phyloP scores from a whole-genome alignment of 1,140 invertebrate species.

The Monomorium pharaonis region DNA sequence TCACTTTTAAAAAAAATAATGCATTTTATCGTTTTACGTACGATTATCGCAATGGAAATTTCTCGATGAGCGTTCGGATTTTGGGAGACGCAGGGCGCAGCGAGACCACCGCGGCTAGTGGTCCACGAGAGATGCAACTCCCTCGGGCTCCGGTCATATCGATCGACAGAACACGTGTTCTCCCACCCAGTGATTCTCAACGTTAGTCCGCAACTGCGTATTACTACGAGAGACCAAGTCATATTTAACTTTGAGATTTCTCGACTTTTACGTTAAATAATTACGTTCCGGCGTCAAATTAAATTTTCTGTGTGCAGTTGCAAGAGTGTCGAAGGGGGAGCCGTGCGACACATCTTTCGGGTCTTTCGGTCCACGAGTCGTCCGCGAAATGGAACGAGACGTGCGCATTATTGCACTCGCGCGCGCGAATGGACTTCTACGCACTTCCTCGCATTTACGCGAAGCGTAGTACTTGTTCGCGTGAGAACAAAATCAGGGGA shows the following conservation, averaged over 20 bases:
- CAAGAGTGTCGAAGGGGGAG: too few species aligned
- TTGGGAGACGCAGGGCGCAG: conserved; percentile 24
- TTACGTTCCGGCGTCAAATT: not conserved
- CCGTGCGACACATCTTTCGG: not conserved
- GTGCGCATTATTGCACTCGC: not conserved
- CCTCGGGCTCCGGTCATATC: conserved; percentile 57
- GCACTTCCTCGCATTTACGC: not conserved
- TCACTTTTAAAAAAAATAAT: not conserved
- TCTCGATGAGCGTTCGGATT: conserved; percentile 32
- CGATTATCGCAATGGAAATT: not conserved
- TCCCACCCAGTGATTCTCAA: conserved; percentile 54
- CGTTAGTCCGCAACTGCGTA: not conserved
- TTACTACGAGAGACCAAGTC: not conserved
- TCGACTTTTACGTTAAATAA: not conserved
- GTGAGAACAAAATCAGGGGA: conserved; percentile 74
- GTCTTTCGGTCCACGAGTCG: not conserved
- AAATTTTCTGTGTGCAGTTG: not conserved
- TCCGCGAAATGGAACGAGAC: not conserved
- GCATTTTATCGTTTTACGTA: not conserved
- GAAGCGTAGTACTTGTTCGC: conserved; percentile 60
- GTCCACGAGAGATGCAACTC: conserved; percentile 58
- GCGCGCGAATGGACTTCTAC: not conserved
- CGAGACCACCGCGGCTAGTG: conserved; percentile 42
- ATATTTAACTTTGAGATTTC: not conserved
- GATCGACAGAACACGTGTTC: conserved; percentile 62